Conservation (phyloP, 1,140 invertebrate species). For the Cepaea nemoralis region DNA sequence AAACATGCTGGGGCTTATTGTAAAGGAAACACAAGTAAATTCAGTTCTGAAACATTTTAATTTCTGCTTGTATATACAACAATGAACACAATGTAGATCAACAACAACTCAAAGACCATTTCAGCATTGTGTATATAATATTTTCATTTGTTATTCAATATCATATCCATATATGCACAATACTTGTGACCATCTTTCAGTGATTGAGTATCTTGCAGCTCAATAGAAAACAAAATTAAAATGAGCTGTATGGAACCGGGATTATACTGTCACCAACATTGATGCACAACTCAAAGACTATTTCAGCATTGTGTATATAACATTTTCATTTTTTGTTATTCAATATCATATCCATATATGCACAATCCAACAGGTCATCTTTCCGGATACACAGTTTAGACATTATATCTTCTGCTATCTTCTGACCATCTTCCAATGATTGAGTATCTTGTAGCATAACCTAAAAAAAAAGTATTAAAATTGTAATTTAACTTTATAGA, state of each 20-base stretch:
- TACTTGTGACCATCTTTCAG: slow-evolving; percentile 79
- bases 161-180: slow-evolving; percentile 83
- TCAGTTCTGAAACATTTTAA: no score
- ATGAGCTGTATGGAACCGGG: no score
- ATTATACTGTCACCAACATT: no score
- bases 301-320: no score
- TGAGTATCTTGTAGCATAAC: slow-evolving; percentile 80
- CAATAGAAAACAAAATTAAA: slow-evolving; percentile 73
- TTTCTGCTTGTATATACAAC: no score
- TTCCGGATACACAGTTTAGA: slow-evolving; percentile 77
- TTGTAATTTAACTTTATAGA: no score
- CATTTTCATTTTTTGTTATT: slow-evolving; percentile 49
- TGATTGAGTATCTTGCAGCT: slow-evolving; percentile 79
- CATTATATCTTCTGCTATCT: slow-evolving; percentile 81
- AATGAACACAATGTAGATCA: no score
- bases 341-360: slow-evolving; percentile 81
- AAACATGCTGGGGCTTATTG: no score
- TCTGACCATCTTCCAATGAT: slow-evolving; percentile 79
- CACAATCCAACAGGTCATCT: slow-evolving; percentile 80
- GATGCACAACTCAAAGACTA: no score
- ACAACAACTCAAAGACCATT: no score
- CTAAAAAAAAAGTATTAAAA: slow-evolving; percentile 63
- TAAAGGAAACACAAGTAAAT: no score
- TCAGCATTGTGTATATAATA: no score
- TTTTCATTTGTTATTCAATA: slow-evolving; percentile 54